Conservation (phyloP, 2,113 vertebrate genomes). For the Sorex araneus region DNA sequence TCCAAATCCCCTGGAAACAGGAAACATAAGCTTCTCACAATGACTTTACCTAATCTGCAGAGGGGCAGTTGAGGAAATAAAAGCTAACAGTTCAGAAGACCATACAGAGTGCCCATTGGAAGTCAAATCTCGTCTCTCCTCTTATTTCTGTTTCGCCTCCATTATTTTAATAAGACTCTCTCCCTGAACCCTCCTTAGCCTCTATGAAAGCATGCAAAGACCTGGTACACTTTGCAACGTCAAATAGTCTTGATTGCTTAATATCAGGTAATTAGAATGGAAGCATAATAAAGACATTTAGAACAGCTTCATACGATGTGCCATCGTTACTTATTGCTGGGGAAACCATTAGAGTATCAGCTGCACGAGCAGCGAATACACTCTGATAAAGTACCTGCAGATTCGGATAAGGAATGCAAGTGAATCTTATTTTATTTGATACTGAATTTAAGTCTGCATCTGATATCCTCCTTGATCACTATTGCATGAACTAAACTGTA, state of each 20-base stretch:
- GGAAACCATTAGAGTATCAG: neutral
- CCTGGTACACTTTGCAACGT: neutral
- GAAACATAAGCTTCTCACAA: neutral
- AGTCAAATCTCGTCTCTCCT: neutral
- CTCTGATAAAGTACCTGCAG: neutral
- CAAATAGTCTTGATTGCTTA: neutral
- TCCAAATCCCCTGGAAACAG: neutral
- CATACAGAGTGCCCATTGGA: too few relatives aligned
- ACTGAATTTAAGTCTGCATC: neutral
- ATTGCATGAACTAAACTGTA: neutral
- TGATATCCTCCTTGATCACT: neutral
- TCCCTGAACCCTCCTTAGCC: neutral
- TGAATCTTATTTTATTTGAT: neutral
- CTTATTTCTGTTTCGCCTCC: neutral
- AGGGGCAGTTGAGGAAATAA: too few relatives aligned
- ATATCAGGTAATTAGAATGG: neutral
- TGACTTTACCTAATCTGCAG: neutral
- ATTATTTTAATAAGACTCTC: neutral
- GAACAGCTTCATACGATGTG: neutral
- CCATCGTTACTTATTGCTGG: neutral
- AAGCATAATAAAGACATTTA: neutral
- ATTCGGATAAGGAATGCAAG: neutral
- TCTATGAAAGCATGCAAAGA: neutral
- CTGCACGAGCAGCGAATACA: neutral
- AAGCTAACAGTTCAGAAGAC: too few relatives aligned